Conservation (phyloP, 2,797 vertebrate genomes). For the Gallinago solitaria region DNA sequence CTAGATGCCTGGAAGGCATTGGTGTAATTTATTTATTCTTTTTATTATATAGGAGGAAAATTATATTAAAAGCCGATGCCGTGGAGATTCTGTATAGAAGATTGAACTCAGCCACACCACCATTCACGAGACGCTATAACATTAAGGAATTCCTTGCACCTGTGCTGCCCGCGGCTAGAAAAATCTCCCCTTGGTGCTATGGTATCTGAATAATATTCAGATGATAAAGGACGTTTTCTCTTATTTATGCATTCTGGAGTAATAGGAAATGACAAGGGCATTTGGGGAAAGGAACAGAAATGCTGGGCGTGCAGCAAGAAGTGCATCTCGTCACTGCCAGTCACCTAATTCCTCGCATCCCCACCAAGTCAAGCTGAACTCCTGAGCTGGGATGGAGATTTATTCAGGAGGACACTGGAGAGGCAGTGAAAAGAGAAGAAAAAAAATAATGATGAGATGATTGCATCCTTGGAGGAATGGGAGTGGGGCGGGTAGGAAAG, state of each 20-base stretch:
- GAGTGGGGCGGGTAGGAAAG: background rate
- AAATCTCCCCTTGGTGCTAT: constrained; percentile 51
- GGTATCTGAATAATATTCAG: constrained; percentile 60
- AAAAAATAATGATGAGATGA: background rate
- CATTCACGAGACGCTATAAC: constrained; percentile 2
- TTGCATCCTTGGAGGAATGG: background rate
- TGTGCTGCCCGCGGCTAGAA: constrained; percentile 33
- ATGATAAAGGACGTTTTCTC: constrained; percentile 58
- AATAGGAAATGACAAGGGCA: constrained; percentile 57
- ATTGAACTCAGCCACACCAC: constrained; percentile 10
- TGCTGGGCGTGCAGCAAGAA: background rate
- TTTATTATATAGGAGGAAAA: constrained; percentile 65
- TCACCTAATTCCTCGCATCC: background rate
- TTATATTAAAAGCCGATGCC: constrained; percentile 64
- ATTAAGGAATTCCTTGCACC: constrained; percentile 64
- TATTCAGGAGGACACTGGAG: background rate
- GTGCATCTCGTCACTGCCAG: background rate
- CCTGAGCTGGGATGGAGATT: background rate
- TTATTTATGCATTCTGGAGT: constrained; percentile 62
- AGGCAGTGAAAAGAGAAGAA: background rate
- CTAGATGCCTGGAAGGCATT: constrained; percentile 61
- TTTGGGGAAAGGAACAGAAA: constrained; percentile 6
- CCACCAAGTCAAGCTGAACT: background rate
- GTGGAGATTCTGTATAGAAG: constrained; percentile 43
- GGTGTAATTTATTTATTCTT: constrained; percentile 70